A percentile compares a stretch with the other conserved stretches of the same genome.
These are phyloP conservation scores for Arrhamphus sclerolepis DNA, from an alignment of 2,797 vertebrate genomes.

Conservation along the genomic window DNA sequence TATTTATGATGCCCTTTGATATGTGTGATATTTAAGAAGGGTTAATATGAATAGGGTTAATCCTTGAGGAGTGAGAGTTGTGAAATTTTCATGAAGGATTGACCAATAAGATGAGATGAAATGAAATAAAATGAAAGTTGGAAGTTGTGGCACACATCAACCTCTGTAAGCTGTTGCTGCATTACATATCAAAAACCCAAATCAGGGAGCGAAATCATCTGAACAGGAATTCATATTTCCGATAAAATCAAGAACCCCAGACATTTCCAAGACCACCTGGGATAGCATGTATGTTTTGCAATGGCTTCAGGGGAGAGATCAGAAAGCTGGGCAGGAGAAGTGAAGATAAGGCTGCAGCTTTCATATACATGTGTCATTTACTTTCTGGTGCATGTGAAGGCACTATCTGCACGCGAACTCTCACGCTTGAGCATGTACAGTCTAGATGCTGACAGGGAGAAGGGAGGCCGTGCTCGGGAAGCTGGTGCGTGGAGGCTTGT, in stretches of 20 bases:
- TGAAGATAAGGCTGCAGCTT: background rate
- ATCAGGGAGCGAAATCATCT: constrained; percentile 44
- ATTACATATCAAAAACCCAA: constrained; percentile 41
- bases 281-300: constrained; percentile 16
- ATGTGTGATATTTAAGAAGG: constrained; percentile 84
- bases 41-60: constrained; percentile 85
- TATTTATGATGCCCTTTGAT: constrained; percentile 84
- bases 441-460: constrained; percentile 67
- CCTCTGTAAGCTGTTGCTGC: constrained; percentile 46
- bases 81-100: constrained; percentile 82
- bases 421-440: constrained; percentile 70
- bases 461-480: constrained; percentile 56
- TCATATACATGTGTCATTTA: constrained; percentile 43
- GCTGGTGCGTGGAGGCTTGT: constrained; percentile 62
- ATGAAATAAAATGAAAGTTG: constrained; percentile 63
- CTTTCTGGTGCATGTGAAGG: constrained; percentile 37
- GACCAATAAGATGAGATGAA: constrained; percentile 70
- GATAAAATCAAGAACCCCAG: constrained; percentile 45
- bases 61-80: constrained; percentile 70
- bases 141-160: constrained; percentile 44
- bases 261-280: constrained; percentile 37
- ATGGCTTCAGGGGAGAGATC: background rate
- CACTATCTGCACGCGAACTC: constrained; percentile 22
- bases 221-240: constrained; percentile 51
- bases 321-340: constrained; percentile 23